phyloP scores from a whole-genome alignment of 2,888 invertebrate genomes.

The Scaptomyza flava region DNA sequence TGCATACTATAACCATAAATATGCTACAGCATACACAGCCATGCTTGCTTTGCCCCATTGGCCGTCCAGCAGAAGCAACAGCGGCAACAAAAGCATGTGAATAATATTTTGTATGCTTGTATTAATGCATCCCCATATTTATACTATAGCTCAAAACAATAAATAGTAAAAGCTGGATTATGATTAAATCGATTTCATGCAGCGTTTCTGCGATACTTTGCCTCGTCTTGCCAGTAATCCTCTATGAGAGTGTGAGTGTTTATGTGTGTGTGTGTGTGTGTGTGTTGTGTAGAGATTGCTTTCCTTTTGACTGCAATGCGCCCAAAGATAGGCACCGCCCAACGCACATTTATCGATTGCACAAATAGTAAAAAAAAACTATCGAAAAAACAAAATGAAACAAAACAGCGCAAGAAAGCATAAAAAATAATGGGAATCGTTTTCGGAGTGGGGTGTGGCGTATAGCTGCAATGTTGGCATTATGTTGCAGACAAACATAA shows the following conservation, averaged over 20 bases:
- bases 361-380: slow-evolving; percentile 33
- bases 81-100: slow-evolving; percentile 55
- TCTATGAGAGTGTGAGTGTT: slow-evolving; percentile 5
- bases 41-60: slow-evolving; percentile 34
- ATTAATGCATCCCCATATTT: slow-evolving; percentile 77
- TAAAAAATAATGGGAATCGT: slow-evolving; percentile 39
- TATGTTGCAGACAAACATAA: slow-evolving; percentile 4
- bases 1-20: slow-evolving; percentile 79
- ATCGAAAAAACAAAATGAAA: slow-evolving; percentile 25
- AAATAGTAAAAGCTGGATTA: slow-evolving; percentile 80
- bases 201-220: slow-evolving; percentile 50
- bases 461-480: background rate
- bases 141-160: slow-evolving; percentile 80
- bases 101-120: slow-evolving; percentile 76
- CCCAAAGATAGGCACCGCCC: slow-evolving; percentile 68
- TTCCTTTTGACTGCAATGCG: slow-evolving; percentile 57
- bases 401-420: slow-evolving; percentile 46
- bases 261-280: slow-evolving; percentile 5
- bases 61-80: slow-evolving; percentile 18
- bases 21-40: slow-evolving; percentile 57
- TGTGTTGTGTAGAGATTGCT: slow-evolving; percentile 23
- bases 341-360: slow-evolving; percentile 68
- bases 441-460: background rate
- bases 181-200: slow-evolving; percentile 80
- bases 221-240: slow-evolving; percentile 52